phyloP scores from a whole-genome alignment of 2,888 invertebrate species.

The Phania funesta region DNA sequence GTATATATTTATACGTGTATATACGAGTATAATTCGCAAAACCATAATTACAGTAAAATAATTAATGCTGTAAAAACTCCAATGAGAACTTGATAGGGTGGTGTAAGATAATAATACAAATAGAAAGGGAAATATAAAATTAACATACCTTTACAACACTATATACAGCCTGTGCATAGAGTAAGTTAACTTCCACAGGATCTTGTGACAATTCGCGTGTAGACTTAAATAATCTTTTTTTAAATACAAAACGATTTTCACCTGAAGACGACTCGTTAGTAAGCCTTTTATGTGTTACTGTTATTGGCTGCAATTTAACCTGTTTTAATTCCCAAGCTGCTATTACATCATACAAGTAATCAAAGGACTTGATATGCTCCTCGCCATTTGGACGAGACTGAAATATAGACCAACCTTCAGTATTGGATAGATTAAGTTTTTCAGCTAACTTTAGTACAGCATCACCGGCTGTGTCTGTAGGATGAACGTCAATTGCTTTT shows the following conservation, averaged over 20 bases:
- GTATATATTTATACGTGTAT: too few relatives aligned
- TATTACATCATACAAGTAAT: constrained; percentile 96
- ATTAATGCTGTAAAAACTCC: too few relatives aligned
- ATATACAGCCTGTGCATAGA: constrained; percentile 97
- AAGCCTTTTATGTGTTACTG: constrained; percentile 82
- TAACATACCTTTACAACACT: constrained; percentile 93
- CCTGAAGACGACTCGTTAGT: constrained; percentile 89
- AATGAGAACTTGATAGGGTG: too few relatives aligned
- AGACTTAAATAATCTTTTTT: constrained; percentile 92
- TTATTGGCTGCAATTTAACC: constrained; percentile 82
- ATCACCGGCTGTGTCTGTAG: constrained; percentile 95
- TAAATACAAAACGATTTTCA: constrained; percentile 95
- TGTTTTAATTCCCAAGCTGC: constrained; percentile 94
- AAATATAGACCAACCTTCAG: constrained; percentile 97
- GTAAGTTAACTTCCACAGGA: constrained; percentile 95
- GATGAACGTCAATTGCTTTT: constrained; percentile 96
- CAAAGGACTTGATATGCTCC: constrained; percentile 94
- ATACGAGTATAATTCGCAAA: too few relatives aligned
- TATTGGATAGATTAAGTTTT: constrained; percentile 89
- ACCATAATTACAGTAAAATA: too few relatives aligned
- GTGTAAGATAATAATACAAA: too few relatives aligned
- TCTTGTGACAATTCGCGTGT: constrained; percentile 95
- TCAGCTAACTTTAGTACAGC: constrained; percentile 94
- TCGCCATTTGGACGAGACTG: constrained; percentile 92
- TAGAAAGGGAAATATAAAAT: background rate